A percentile compares a stretch with the other conserved stretches of the same genome.
Evolutionary conservation across 2,888 invertebrate genomes (phyloP).

Genomic region (Hydropsyche betteni): DNA sequence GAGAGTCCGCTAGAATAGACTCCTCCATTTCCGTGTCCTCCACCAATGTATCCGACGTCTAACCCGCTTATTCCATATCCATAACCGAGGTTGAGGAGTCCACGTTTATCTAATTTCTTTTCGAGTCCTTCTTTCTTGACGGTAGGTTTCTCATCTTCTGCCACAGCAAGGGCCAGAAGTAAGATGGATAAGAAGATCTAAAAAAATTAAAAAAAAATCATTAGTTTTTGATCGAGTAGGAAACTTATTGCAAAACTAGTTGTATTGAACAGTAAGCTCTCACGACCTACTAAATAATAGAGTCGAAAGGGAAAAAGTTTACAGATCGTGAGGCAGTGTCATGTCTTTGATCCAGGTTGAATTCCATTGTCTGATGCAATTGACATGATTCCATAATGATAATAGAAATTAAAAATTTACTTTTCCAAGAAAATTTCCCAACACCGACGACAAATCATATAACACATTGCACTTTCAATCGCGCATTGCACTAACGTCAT

Average conservation of each 20-base stretch:
- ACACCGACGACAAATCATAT: too few relatives aligned
- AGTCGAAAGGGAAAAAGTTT: slow-evolving; percentile 36
- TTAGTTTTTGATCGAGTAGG: neutral
- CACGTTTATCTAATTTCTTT: slow-evolving; percentile 85
- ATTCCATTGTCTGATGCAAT: slow-evolving; percentile 36
- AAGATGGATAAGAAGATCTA: slow-evolving; percentile 79
- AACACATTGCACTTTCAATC: too few relatives aligned
- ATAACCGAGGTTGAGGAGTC: slow-evolving; percentile 80
- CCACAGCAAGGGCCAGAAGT: slow-evolving; percentile 78
- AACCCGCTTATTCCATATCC: slow-evolving; percentile 81
- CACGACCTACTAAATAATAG: slow-evolving; percentile 44
- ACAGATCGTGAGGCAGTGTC: slow-evolving; percentile 37
- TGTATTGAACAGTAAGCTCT: slow-evolving; percentile 41
- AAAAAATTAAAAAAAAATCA: slow-evolving; percentile 41
- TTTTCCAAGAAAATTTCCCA: too few relatives aligned
- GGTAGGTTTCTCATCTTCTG: slow-evolving; percentile 71
- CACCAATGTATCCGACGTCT: slow-evolving; percentile 77
- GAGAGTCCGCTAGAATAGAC: slow-evolving; percentile 58
- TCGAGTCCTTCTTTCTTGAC: slow-evolving; percentile 69
- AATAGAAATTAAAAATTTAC: neutral
- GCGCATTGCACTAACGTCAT: too few relatives aligned
- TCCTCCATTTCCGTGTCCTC: slow-evolving; percentile 65
- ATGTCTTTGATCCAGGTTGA: slow-evolving; percentile 29
- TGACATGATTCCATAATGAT: slow-evolving; percentile 37
- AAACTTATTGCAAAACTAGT: slow-evolving; percentile 25